Conservation (phyloP, 2,113 vertebrate genomes). For the Stercorarius parasiticus region DNA sequence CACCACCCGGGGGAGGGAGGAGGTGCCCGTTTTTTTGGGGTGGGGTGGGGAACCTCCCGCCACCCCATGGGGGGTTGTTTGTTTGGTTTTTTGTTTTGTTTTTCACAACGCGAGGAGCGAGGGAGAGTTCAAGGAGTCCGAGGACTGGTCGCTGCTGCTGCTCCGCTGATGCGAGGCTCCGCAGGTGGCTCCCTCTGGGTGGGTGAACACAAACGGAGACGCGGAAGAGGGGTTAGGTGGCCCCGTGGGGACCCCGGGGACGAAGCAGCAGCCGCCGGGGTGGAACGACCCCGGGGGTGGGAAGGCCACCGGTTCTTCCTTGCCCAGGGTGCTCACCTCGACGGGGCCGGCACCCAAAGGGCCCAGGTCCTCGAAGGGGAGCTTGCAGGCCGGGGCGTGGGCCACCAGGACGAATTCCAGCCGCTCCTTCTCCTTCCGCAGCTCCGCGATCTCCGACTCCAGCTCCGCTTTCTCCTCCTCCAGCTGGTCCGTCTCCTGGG, state of each 20-base stretch:
- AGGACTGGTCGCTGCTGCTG: constrained; percentile 94
- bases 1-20: too few species aligned
- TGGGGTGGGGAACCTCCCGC: too few species aligned
- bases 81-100: too few species aligned
- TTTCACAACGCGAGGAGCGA: constrained; percentile 93
- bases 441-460: constrained; percentile 93
- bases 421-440: constrained; percentile 95
- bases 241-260: constrained; percentile 82
- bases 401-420: constrained; percentile 93
- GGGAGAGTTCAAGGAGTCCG: constrained; percentile 95
- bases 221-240: constrained; percentile 92
- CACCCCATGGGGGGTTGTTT: too few species aligned
- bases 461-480: constrained; percentile 94
- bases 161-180: constrained; percentile 91
- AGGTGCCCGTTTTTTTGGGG: too few species aligned
- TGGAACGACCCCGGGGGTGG: background rate
- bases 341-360: constrained; percentile 26
- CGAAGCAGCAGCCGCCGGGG: constrained; percentile 91
- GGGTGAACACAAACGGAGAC: constrained; percentile 99
- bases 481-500: constrained; percentile 91
- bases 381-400: constrained; percentile 92
- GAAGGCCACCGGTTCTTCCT: constrained; percentile 84
- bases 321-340: constrained; percentile 69
- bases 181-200: constrained; percentile 94
- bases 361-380: constrained; percentile 83